These are phyloP conservation scores for Phalanger gymnotis DNA, from an alignment of 2,797 vertebrate genomes.

Conservation along the genomic window DNA sequence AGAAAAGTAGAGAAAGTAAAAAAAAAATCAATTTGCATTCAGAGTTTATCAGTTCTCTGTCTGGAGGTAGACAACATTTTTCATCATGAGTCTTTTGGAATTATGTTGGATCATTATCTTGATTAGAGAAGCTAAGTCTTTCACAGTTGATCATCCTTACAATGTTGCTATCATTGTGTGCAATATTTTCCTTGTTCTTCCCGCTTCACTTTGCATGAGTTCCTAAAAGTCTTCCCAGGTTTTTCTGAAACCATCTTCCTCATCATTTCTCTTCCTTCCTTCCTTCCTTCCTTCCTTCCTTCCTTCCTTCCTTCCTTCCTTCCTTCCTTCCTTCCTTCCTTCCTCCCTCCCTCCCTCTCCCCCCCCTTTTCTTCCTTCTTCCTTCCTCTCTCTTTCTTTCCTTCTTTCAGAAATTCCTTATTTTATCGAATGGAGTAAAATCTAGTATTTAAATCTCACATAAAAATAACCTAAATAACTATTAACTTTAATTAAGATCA, in stretches of 20 bases:
- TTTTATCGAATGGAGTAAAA: neutral
- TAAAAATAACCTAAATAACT: slow-evolving; percentile 37
- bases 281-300: too few relatives aligned
- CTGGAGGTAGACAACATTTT: neutral
- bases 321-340: too few relatives aligned
- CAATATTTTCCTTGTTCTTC: neutral
- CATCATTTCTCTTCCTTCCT: neutral
- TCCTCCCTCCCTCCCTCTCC: neutral
- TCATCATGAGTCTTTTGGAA: neutral
- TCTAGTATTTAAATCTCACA: slow-evolving; percentile 45
- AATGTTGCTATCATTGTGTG: neutral
- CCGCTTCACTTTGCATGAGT: neutral
- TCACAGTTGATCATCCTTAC: neutral
- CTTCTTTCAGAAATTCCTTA: neutral
- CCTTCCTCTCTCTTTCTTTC: fast-evolving
- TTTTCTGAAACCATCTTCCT: neutral
- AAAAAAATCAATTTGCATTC: neutral
- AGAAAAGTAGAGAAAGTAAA: neutral
- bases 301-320: too few relatives aligned
- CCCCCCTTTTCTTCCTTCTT: fast-evolving
- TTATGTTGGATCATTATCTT: neutral
- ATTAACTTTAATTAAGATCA: slow-evolving; percentile 70
- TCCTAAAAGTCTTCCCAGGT: too few relatives aligned
- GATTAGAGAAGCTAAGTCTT: neutral
- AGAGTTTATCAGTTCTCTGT: neutral